These are phyloP conservation scores for Sardina pilchardus DNA, from an alignment of 2,113 vertebrate species.

Conservation along the genomic window DNA sequence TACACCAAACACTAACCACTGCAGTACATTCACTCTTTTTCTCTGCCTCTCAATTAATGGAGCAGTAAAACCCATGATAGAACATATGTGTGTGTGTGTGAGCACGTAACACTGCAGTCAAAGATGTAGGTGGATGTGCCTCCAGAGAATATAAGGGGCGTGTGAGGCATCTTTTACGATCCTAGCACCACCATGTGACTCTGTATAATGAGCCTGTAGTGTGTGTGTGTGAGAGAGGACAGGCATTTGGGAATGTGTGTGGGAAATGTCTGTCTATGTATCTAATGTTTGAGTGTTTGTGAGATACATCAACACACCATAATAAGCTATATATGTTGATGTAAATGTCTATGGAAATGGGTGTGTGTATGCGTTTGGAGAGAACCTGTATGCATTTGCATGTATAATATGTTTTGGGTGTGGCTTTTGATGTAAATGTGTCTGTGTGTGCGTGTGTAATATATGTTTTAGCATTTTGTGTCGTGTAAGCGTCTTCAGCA, in stretches of 20 bases:
- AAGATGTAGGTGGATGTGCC: not conserved
- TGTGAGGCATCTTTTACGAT: not conserved
- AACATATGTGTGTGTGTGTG: constrained; percentile 18
- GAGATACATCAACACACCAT: not conserved
- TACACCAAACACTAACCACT: no score
- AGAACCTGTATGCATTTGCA: not conserved
- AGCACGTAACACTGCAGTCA: constrained; percentile 11
- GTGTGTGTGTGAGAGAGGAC: not conserved
- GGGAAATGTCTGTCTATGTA: no score
- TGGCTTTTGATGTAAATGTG: not conserved
- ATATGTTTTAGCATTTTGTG: not conserved
- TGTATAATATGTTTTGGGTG: not conserved
- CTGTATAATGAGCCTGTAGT: not conserved
- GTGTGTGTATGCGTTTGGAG: not conserved
- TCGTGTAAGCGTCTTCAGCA: not conserved
- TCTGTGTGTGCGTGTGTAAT: not conserved
- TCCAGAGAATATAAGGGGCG: not conserved
- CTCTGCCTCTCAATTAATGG: not conserved
- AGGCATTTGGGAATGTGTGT: no score
- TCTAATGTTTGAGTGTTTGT: no score
- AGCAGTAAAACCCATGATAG: not conserved
- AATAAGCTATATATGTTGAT: not conserved
- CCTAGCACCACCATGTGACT: not conserved
- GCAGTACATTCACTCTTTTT: not conserved
- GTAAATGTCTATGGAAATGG: not conserved